phyloP scores from a whole-genome alignment of 2,113 vertebrate genomes.

The Rattus rattus region DNA sequence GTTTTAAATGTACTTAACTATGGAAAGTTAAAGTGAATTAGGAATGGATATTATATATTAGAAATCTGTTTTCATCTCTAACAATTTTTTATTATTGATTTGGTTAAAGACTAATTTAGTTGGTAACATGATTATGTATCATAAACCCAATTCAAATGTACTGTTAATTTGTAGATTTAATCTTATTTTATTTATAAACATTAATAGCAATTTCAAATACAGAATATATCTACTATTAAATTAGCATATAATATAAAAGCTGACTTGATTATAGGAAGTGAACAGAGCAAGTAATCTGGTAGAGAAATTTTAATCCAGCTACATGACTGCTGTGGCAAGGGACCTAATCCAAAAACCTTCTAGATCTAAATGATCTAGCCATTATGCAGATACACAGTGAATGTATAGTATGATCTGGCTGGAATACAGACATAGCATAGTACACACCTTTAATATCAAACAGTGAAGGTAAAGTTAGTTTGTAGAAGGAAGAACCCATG shows the following conservation, averaged over 20 bases:
- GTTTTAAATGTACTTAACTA: not conserved
- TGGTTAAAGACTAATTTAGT: not conserved
- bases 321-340: too few species aligned
- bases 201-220: conserved; percentile 34
- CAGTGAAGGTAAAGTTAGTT: too few species aligned
- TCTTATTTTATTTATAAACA: conserved; percentile 44
- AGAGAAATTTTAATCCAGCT: too few species aligned
- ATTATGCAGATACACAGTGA: too few species aligned
- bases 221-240: conserved; percentile 2
- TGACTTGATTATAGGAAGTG: conserved; percentile 8
- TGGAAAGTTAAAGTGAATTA: not conserved
- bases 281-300: not conserved
- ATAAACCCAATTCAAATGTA: not conserved
- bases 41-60: not conserved
- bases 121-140: conserved; percentile 24
- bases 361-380: too few species aligned
- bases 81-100: not conserved
- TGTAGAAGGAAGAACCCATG: too few species aligned
- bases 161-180: not conserved
- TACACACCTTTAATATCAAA: too few species aligned
- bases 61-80: not conserved
- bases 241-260: not conserved
- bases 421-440: too few species aligned
- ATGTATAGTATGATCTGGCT: too few species aligned
- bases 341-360: too few species aligned